Base-by-base conservation (phyloP, 1,140 invertebrate species). In the Euborellia annulipes region DNA sequence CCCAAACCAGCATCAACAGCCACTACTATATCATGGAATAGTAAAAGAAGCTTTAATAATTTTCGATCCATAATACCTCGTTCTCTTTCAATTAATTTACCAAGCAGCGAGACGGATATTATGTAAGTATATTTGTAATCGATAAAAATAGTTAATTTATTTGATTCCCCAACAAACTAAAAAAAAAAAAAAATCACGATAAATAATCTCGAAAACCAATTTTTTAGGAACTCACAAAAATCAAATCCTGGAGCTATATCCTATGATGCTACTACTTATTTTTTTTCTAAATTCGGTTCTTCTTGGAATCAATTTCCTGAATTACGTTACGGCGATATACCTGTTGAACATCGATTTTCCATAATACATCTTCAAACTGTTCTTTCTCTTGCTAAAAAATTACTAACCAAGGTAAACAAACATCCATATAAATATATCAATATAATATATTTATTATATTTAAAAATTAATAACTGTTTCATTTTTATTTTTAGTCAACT, bases 271-370 rank as follows among this genome's bases (percentile, higher is more conserved):
- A 78, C 77, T 0, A 79, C 76, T 8, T 83, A 90, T 59, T 92
- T 91, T 61, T 95, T 95, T 55, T 78, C 82, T 40, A 88, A 89
- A 56, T 88, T 85, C 56, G 91, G 90, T 16, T 93, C 91, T 0
- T 90, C 84, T 58, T 95, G 95, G 50, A 85, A 86, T 64, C 82
- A 87, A 58, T 84, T 84, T 56, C 79, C 81, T 0, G 78, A 85
- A 47, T 79, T 85, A 73, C 66, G 78, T 39, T 76, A 79, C 36
- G 73, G 72, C 9, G 76, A 81, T 38, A 74, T 71, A 17, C 70
- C 74, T 0, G 63, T 74, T 43, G 4, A 27, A 27, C 4, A 27
- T 6, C 72, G 76, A 54, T 82, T 86, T 56, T 76, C 77, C 27
- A 74, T 83, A 20, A 73, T 76, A 40, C 82, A 85, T 63, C 58